Evolutionary conservation across 2,888 invertebrate genomes (phyloP), one percentile per base, ranked within the genome.

Genomic region (Acrocyrtus sp.): DNA sequence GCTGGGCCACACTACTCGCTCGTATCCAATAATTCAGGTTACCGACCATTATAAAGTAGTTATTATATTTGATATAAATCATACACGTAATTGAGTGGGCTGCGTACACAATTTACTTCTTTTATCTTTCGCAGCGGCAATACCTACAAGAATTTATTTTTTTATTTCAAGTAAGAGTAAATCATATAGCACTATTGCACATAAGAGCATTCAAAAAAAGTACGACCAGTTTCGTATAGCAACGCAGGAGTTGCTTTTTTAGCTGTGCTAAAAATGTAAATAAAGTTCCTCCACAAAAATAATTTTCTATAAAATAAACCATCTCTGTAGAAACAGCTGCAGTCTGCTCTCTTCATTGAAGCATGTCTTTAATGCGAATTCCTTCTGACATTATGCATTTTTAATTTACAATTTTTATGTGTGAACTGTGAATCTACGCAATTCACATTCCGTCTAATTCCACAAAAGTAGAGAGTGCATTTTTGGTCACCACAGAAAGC

Each of bases 81-180:
- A 34, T 34, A 72, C 50, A 58, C 47, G 63, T 72, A 65, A 63
- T 57, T 63, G 62, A 57, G 70, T 63, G 43, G 34, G 58, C 51
- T 70, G 39, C 51, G 27, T 57, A 51, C 15, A 56, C 51, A 51
- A 21, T 10, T 47, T n/a, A 27, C 43, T 22, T 15, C 47, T 34
- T 56, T 27, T 41, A 48, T 34, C 34, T 8, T 34, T 34, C 34
- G 6, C 12, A 34, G 5, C 34, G 12, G 6, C 34, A 34, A 8
- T 34, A 34, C 12, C 34, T 8, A 8, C 34, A 34, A 34, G 34
- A 34, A 34, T 34, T n/a, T n/a, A n/a, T n/a, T n/a, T n/a, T n/a
- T 34, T 34, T 34, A 34, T 34, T 34, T 34, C n/a, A 34, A 34
- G 34, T 34, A 34, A 12, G 34, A 12, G 12, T 34, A 12, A 34